Percentiles rank a stretch among this genome's conserved stretches.
These are phyloP conservation scores for Mamestra brassicae DNA, from an alignment of 2,888 invertebrate genomes.

Conservation along the genomic window DNA sequence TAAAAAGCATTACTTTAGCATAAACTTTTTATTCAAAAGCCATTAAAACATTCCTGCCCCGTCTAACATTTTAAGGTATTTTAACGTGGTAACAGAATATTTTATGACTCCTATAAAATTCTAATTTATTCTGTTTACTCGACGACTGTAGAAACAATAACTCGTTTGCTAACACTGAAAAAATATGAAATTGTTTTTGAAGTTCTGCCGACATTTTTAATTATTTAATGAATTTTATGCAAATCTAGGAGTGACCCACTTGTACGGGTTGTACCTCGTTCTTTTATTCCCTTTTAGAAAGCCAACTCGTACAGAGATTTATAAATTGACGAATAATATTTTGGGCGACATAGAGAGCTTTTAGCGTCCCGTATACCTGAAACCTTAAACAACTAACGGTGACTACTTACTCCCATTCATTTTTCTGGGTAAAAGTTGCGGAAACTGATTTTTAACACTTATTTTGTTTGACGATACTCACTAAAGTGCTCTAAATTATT, in stretches of 20 bases:
- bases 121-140: conserved; percentile 56
- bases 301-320: not conserved
- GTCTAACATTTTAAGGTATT: conserved; percentile 11
- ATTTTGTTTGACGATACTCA: not conserved
- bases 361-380: conserved; percentile 2
- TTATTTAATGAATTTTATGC: conserved; percentile 46
- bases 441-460: not conserved
- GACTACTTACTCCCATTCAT: no score
- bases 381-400: not conserved
- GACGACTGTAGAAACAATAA: conserved; percentile 46
- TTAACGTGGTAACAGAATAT: conserved; percentile 20
- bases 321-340: conserved; percentile 5
- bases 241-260: conserved; percentile 29
- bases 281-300: conserved; percentile 22
- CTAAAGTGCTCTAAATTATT: not conserved
- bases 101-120: conserved; percentile 41
- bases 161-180: conserved; percentile 38
- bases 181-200: conserved; percentile 48
- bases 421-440: no score
- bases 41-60: conserved; percentile 4
- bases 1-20: not conserved
- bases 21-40: conserved; percentile 22
- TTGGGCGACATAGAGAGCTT: not conserved
- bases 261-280: conserved; percentile 7
- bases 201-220: conserved; percentile 25